These are phyloP conservation scores for Limenitis camilla DNA, from an alignment of 2,888 invertebrate genomes.

Conservation along the genomic window DNA sequence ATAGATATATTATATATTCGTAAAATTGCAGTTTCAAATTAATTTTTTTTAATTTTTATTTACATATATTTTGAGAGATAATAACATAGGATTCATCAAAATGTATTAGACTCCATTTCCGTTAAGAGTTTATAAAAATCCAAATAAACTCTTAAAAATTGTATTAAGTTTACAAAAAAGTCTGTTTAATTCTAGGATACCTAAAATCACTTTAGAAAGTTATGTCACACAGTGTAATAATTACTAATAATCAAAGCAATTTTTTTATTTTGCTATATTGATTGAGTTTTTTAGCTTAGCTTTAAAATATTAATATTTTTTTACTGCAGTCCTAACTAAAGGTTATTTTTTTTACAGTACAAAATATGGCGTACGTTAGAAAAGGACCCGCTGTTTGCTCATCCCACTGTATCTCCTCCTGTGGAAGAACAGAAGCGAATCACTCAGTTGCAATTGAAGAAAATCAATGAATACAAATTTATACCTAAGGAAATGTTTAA, in stretches of 20 bases:
- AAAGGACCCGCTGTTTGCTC: conserved; percentile 85
- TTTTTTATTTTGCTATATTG: too few relatives aligned
- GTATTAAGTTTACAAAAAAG: too few relatives aligned
- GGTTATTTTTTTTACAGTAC: conserved; percentile 70
- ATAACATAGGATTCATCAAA: too few relatives aligned
- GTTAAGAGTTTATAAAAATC: too few relatives aligned
- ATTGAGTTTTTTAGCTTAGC: not conserved
- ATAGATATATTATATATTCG: too few relatives aligned
- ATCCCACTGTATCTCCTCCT: conserved; percentile 73
- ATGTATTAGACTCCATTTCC: too few relatives aligned
- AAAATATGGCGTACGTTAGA: conserved; percentile 85
- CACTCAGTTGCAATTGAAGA: conserved; percentile 80
- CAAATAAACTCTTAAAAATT: too few relatives aligned
- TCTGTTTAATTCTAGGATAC: not conserved
- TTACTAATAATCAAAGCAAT: not conserved
- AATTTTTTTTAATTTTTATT: too few relatives aligned
- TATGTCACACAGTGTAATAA: too few relatives aligned
- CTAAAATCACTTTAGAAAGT: not conserved
- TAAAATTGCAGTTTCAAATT: too few relatives aligned
- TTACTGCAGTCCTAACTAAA: too few relatives aligned
- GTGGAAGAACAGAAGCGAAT: conserved; percentile 83
- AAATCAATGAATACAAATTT: conserved; percentile 79
- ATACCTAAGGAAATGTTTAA: conserved; percentile 76
- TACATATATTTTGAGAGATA: too few relatives aligned
- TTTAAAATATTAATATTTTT: not conserved